Conservation (phyloP, 2,888 invertebrate species). For the Empis stercorea region DNA sequence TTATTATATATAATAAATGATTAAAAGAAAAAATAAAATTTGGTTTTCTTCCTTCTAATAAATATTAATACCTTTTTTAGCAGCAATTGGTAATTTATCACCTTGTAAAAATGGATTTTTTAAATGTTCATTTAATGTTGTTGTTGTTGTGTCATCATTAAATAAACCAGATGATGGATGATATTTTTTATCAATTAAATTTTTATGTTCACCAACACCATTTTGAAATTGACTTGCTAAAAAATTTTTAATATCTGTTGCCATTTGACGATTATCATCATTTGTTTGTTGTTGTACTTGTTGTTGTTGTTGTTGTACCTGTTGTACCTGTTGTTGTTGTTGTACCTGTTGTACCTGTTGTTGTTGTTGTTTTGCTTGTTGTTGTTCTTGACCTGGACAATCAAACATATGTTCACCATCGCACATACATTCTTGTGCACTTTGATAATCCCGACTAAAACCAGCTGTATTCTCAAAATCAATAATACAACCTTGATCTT, state of each 20-base stretch:
- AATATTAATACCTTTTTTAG: constrained; percentile 79
- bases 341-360: constrained; percentile 18
- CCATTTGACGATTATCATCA: constrained; percentile 24
- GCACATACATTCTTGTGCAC: constrained; percentile 90
- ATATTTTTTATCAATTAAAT: constrained; percentile 64
- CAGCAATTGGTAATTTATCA: constrained; percentile 78
- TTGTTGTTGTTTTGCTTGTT: constrained; percentile 20
- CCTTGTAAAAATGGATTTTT: constrained; percentile 75
- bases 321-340: constrained; percentile 19
- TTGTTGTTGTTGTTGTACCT: constrained; percentile 21
- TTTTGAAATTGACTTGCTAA: constrained; percentile 40
- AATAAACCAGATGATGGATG: constrained; percentile 39
- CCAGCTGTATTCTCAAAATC: constrained; percentile 91
- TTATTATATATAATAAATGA: too few relatives aligned
- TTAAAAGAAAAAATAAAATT: neutral
- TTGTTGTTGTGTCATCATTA: neutral
- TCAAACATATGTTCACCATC: constrained; percentile 96
- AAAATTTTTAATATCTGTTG: constrained; percentile 53
- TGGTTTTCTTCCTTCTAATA: too few relatives aligned
- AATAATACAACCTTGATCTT: constrained; percentile 77
- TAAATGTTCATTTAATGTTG: constrained; percentile 40
- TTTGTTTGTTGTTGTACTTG: constrained; percentile 16
- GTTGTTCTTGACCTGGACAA: constrained; percentile 49
- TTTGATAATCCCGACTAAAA: constrained; percentile 86
- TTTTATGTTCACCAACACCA: constrained; percentile 47